Conservation (phyloP, 2,888 invertebrate genomes). For the Schizotus pectinicornis region DNA sequence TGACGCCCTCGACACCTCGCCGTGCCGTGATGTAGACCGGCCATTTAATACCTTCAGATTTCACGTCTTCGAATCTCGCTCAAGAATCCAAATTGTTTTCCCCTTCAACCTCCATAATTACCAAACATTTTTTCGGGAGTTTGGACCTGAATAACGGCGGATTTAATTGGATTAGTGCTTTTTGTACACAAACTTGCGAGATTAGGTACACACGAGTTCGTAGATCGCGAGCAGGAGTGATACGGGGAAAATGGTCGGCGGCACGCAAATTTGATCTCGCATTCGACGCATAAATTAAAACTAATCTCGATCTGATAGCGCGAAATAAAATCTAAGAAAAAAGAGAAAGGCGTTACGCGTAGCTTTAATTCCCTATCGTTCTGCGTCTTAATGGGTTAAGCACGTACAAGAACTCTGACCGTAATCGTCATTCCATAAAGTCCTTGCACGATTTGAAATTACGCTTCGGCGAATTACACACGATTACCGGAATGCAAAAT, state of each 20-base stretch:
- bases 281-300: slow-evolving; percentile 25
- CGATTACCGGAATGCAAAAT: slow-evolving; percentile 18
- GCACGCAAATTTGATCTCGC: slow-evolving; percentile 16
- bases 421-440: slow-evolving; percentile 24
- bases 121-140: no score
- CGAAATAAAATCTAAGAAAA: slow-evolving; percentile 32
- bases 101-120: no score
- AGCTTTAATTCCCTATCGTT: slow-evolving; percentile 34
- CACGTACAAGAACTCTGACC: slow-evolving; percentile 18
- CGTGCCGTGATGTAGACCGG: slow-evolving; percentile 18
- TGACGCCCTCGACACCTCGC: slow-evolving; percentile 29
- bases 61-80: background rate
- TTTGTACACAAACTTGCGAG: no score
- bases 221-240: background rate
- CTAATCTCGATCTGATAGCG: slow-evolving; percentile 23
- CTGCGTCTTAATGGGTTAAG: slow-evolving; percentile 38
- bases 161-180: no score
- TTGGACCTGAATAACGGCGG: no score
- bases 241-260: background rate
- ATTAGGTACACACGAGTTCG: no score
- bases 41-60: slow-evolving; percentile 1
- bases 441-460: slow-evolving; percentile 36
- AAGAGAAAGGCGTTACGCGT: slow-evolving; percentile 21
- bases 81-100: no score
- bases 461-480: slow-evolving; percentile 32